Conservation (phyloP, 2,797 vertebrate species). For the Tiaroga cobitis region DNA sequence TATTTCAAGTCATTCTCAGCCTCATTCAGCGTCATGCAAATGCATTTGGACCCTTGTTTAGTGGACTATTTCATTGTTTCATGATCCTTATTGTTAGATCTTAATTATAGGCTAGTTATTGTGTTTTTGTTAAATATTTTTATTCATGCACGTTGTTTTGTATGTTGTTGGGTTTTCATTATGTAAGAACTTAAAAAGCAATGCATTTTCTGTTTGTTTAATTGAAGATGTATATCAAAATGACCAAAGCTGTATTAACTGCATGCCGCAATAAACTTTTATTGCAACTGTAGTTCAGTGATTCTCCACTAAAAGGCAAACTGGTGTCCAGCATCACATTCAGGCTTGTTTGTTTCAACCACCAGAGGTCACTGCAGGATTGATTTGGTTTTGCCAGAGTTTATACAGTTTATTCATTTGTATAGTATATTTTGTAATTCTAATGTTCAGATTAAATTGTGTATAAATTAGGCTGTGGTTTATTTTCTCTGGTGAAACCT, state of each 20-base stretch:
- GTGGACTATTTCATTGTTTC: too few relatives aligned
- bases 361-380: slow-evolving; percentile 5
- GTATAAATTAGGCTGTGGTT: too few relatives aligned
- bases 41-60: too few relatives aligned
- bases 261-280: background rate
- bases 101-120: too few relatives aligned
- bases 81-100: too few relatives aligned
- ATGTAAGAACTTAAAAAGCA: background rate
- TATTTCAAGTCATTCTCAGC: too few relatives aligned
- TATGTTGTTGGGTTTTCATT: background rate
- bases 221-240: background rate
- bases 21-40: too few relatives aligned
- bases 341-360: background rate
- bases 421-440: background rate
- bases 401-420: background rate
- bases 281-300: background rate
- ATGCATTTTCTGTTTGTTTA: background rate
- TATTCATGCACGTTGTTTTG: too few relatives aligned
- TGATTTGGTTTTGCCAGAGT: background rate
- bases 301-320: background rate
- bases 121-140: too few relatives aligned
- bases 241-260: background rate
- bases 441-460: background rate
- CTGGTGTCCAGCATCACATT: background rate
- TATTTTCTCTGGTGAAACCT: background rate